These are phyloP conservation scores for Cotesia vestalis DNA, from an alignment of 1,140 invertebrate species.

Conservation along the genomic window DNA sequence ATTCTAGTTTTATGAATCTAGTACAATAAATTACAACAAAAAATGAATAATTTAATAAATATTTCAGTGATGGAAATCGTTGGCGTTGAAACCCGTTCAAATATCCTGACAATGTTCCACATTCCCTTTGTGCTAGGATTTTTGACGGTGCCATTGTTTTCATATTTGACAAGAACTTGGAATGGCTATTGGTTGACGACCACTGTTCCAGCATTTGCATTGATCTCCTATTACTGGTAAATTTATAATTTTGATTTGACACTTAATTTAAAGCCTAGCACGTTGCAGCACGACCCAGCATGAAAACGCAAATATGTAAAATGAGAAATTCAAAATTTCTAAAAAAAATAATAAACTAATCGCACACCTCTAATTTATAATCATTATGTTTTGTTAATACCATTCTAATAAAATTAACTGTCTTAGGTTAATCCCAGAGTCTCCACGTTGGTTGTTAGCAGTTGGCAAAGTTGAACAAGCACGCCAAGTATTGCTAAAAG, in stretches of 20 bases:
- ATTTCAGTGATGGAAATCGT: slow-evolving; percentile 76
- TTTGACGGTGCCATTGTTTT: slow-evolving; percentile 64
- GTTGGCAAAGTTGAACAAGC: slow-evolving; percentile 77
- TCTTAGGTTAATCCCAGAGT: slow-evolving; percentile 80
- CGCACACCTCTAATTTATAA: no score
- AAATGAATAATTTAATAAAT: no score
- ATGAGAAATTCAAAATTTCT: no score
- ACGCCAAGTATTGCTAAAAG: slow-evolving; percentile 73
- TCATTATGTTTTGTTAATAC: no score
- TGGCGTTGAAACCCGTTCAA: slow-evolving; percentile 74
- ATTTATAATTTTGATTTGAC: slow-evolving; percentile 16
- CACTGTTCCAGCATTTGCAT: slow-evolving; percentile 75
- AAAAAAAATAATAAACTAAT: no score
- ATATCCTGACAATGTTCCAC: slow-evolving; percentile 76
- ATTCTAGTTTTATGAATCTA: neutral
- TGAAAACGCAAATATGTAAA: no score
- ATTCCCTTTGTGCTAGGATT: slow-evolving; percentile 65
- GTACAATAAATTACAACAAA: no score
- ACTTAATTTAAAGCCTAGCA: no score
- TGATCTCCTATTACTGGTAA: slow-evolving; percentile 77
- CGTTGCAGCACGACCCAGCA: no score
- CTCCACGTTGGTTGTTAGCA: slow-evolving; percentile 83
- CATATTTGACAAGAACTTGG: slow-evolving; percentile 76
- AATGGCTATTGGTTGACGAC: slow-evolving; percentile 77
- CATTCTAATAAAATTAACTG: no score